phyloP scores from a whole-genome alignment of 2,113 vertebrate species.

The Nycticorax nycticorax region DNA sequence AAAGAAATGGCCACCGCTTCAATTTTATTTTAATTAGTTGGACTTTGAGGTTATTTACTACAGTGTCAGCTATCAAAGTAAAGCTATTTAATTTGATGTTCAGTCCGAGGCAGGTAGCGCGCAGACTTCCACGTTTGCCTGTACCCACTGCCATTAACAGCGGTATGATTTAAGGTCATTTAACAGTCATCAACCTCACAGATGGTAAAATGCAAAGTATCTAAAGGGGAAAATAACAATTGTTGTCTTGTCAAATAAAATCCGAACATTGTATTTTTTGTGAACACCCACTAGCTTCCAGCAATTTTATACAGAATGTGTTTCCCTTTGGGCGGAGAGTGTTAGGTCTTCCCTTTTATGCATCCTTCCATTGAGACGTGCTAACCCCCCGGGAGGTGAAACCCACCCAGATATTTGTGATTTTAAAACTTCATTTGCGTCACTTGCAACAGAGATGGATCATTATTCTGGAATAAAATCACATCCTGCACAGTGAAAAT shows the following conservation, averaged over 20 bases:
- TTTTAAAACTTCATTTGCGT: slow-evolving; percentile 85
- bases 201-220: slow-evolving; percentile 71
- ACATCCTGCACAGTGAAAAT: slow-evolving; percentile 90
- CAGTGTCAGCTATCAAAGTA: slow-evolving; percentile 40
- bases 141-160: slow-evolving; percentile 55
- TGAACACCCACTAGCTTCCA: slow-evolving; percentile 79
- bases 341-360: slow-evolving; percentile 71
- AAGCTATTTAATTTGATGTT: slow-evolving; percentile 63
- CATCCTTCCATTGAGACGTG: slow-evolving; percentile 80
- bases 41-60: slow-evolving; percentile 71
- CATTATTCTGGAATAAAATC: slow-evolving; percentile 78
- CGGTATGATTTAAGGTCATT: slow-evolving; percentile 74
- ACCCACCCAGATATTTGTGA: slow-evolving; percentile 83
- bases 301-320: slow-evolving; percentile 74
- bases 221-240: slow-evolving; percentile 74
- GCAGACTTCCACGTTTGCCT: slow-evolving; percentile 30
- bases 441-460: slow-evolving; percentile 80
- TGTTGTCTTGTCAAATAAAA: slow-evolving; percentile 79
- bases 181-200: slow-evolving; percentile 71
- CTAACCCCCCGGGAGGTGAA: slow-evolving; percentile 70
- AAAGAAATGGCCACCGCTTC: slow-evolving; percentile 43
- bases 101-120: slow-evolving; percentile 45
- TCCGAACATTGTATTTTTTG: slow-evolving; percentile 72
- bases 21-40: slow-evolving; percentile 65
- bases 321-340: slow-evolving; percentile 81